Percentiles rank a stretch among this genome's conserved stretches.
phyloP scores from a whole-genome alignment of 2,797 vertebrate species.

The Pelobates cultripes region DNA sequence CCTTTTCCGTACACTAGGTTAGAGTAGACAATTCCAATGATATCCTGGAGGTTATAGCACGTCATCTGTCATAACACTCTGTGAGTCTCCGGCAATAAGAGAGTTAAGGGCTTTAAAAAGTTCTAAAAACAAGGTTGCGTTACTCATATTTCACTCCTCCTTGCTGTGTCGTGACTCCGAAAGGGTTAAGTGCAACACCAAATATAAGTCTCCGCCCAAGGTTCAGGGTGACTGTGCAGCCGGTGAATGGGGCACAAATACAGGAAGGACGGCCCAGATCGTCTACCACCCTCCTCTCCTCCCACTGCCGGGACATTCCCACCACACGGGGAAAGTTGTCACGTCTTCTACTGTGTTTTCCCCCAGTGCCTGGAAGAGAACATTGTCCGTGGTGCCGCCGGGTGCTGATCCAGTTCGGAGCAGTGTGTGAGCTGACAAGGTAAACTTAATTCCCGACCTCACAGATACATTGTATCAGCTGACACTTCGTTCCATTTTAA shows the following conservation, averaged over 20 bases:
- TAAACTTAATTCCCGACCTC: neutral
- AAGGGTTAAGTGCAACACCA: slow-evolving; percentile 10
- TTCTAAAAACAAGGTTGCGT: too few relatives aligned
- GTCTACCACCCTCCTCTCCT: slow-evolving; percentile 18
- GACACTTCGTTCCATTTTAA: too few relatives aligned
- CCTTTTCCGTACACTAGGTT: too few relatives aligned
- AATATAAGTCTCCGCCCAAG: neutral
- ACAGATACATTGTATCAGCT: too few relatives aligned
- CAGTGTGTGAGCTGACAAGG: neutral
- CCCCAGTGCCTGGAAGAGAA: slow-evolving; percentile 29
- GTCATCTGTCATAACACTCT: too few relatives aligned
- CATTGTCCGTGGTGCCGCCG: neutral
- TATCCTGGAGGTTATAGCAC: too few relatives aligned
- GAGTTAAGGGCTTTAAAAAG: too few relatives aligned
- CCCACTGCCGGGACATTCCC: slow-evolving; percentile 37
- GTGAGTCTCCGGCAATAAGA: too few relatives aligned
- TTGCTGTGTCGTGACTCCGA: neutral
- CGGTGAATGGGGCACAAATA: slow-evolving; percentile 32
- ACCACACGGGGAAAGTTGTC: slow-evolving; percentile 35
- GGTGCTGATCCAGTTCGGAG: neutral
- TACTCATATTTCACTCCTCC: too few relatives aligned
- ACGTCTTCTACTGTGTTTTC: slow-evolving; percentile 21
- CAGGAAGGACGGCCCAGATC: slow-evolving; percentile 20
- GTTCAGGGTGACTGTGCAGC: slow-evolving; percentile 1
- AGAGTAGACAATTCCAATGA: too few relatives aligned